Evolutionary conservation across 2,888 invertebrate species (phyloP).

Genomic region (Meiosimyza decipiens): DNA sequence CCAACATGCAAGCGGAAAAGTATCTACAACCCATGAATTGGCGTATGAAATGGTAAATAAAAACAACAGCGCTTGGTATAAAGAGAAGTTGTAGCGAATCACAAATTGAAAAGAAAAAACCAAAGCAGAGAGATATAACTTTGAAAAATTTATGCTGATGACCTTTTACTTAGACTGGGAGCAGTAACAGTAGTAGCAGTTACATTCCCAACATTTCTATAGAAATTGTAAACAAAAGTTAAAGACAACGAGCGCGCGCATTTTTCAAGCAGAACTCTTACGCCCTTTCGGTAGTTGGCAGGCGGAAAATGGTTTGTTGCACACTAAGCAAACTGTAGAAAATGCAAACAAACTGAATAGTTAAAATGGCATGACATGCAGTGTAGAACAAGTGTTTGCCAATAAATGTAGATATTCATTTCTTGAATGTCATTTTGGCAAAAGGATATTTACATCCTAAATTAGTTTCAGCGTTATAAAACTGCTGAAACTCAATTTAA

Average conservation of each 20-base stretch:
- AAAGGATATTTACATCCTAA: background rate
- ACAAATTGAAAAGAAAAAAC: background rate
- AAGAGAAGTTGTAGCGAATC: background rate
- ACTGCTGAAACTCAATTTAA: no score
- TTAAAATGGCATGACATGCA: no score
- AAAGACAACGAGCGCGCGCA: background rate
- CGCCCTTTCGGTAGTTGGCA: background rate
- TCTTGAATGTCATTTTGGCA: background rate
- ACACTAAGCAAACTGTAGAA: background rate
- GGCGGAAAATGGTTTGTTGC: constrained; percentile 1
- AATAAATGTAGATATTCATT: no score
- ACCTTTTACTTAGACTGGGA: constrained; percentile 12
- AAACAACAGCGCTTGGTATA: background rate
- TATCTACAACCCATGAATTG: background rate
- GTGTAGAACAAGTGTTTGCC: no score
- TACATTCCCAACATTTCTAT: background rate
- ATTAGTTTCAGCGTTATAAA: no score
- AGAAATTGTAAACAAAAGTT: background rate
- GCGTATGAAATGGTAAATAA: background rate
- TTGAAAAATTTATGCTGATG: constrained; percentile 21
- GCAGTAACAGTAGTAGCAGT: background rate
- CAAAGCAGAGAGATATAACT: background rate
- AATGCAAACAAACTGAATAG: background rate
- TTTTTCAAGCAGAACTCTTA: no score
- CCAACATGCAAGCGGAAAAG: background rate